Percentiles rank a stretch among this genome's conserved stretches.
Evolutionary conservation across 2,113 vertebrate genomes (phyloP).

Genomic region (Antechinus stuartii): DNA sequence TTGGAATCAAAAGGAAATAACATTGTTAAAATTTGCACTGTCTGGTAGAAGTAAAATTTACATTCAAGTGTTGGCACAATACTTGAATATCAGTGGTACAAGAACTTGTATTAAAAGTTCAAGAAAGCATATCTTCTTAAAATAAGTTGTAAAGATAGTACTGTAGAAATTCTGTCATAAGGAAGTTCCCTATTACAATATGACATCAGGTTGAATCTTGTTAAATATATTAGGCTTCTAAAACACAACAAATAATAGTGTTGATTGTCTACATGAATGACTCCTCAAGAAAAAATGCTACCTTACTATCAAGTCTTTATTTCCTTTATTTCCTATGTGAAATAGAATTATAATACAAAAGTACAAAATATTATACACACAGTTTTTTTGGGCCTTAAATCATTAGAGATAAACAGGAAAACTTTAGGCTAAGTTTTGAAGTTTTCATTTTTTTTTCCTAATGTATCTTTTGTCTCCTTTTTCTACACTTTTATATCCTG

Average conservation of each 20-base stretch:
- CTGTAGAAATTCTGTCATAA: background rate
- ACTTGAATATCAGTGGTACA: conserved; percentile 19
- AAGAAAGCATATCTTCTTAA: background rate
- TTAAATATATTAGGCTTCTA: background rate
- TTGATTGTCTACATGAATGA: background rate
- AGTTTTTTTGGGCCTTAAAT: background rate
- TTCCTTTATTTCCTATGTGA: background rate
- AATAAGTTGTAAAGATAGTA: background rate
- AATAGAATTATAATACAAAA: background rate
- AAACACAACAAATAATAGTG: background rate
- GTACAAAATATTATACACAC: background rate
- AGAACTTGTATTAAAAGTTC: conserved; percentile 44
- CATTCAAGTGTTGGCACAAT: background rate
- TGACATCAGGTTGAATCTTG: background rate
- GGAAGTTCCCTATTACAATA: background rate
- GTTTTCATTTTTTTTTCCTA: background rate
- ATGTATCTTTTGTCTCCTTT: background rate
- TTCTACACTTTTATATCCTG: background rate
- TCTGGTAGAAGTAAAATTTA: conserved; percentile 52
- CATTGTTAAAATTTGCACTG: background rate
- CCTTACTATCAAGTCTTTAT: background rate
- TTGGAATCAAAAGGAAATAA: conserved; percentile 75
- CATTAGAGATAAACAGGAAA: background rate
- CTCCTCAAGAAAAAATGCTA: background rate
- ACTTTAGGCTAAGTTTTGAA: background rate